Base-by-base conservation (phyloP, 30 jellyfish, hydroid and myxozoan genomes). In the Hydra vulgaris region DNA sequence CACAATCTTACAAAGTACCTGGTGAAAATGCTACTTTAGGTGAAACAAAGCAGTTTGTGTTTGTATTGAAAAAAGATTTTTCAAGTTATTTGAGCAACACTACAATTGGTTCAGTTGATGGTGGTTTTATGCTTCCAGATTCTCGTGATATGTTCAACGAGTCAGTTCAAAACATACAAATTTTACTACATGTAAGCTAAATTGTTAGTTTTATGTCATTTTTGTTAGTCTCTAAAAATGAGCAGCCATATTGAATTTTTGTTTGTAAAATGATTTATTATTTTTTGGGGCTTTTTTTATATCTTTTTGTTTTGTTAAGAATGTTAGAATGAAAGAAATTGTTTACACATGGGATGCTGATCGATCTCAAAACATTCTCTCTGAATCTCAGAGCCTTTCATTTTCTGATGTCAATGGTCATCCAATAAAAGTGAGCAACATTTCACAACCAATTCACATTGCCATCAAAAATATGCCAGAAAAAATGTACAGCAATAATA, bases 81-180 rank as follows among this genome's bases (percentile, higher is more conserved):
- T n/a, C n/a, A n/a, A n/a, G n/a, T n/a, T n/a, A n/a, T n/a, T n/a
- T n/a, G n/a, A n/a, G n/a, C n/a, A n/a, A n/a, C n/a, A n/a, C n/a
- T n/a, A n/a, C n/a, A n/a, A n/a, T n/a, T n/a, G n/a, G n/a, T n/a
- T n/a, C n/a, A n/a, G n/a, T n/a, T n/a, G n/a, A n/a, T n/a, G n/a
- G n/a, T 75, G 83, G 83, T 1, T 75, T 75, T 75, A 17, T 1
- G 1, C 67, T 75, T 27, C 83, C 83, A 20, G 66, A 75, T 54
- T 25, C 72, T 21, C 26, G 26, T 1, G 83, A 75, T 75, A 19
- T 75, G 83, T 75, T 75, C 21, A 17, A 27, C 23, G 17, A 25
- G 21, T 18, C 56, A 25, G 1, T 53, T 4, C 74, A 0, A 4
- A 22, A 22, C 17, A 15, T 16, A 25, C 72, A 75, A 26, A 17